A percentile compares a stretch with the other conserved stretches of the same genome.
phyloP scores from a whole-genome alignment of 2,113 vertebrate species.

The Lethenteron camtschaticum region DNA sequence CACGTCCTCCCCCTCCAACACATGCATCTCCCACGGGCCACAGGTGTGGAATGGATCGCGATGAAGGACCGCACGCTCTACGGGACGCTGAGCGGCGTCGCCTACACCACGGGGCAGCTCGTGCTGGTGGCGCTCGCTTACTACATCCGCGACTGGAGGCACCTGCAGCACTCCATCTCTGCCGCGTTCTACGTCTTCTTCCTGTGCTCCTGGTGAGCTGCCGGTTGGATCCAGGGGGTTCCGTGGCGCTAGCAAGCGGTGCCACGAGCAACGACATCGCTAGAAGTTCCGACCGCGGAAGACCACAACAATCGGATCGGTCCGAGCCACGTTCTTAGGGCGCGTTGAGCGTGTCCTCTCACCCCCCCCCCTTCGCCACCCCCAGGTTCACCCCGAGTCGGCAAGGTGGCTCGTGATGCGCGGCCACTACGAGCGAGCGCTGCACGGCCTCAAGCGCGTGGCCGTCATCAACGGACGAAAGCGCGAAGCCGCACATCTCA shows the following conservation, averaged over 20 bases:
- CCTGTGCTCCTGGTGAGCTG: conserved; percentile 35
- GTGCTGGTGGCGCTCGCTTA: conserved; percentile 32
- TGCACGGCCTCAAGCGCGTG: conserved; percentile 30
- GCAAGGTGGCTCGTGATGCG: conserved; percentile 35
- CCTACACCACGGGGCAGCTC: conserved; percentile 40
- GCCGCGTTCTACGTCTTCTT: conserved; percentile 39
- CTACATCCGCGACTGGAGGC: conserved; percentile 38
- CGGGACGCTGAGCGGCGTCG: conserved; percentile 27
- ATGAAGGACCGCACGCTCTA: conserved; percentile 28
- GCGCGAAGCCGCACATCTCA: not conserved
- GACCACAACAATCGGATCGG: not conserved
- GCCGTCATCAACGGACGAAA: conserved; percentile 28
- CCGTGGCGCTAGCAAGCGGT: too few species aligned
- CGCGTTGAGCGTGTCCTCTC: not conserved
- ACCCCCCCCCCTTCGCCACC: not conserved
- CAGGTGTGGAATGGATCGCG: conserved; percentile 74
- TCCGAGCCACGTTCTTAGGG: not conserved
- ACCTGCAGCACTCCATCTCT: conserved; percentile 38
- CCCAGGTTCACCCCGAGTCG: conserved; percentile 47
- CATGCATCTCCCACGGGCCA: too few species aligned
- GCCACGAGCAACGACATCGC: too few species aligned
- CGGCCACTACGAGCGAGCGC: conserved; percentile 18
- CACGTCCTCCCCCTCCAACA: too few species aligned
- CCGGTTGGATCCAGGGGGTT: too few species aligned
- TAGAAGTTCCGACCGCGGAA: too few species aligned